Conservation (phyloP, 2,797 vertebrate genomes). For the Typhlichthys subterraneus region DNA sequence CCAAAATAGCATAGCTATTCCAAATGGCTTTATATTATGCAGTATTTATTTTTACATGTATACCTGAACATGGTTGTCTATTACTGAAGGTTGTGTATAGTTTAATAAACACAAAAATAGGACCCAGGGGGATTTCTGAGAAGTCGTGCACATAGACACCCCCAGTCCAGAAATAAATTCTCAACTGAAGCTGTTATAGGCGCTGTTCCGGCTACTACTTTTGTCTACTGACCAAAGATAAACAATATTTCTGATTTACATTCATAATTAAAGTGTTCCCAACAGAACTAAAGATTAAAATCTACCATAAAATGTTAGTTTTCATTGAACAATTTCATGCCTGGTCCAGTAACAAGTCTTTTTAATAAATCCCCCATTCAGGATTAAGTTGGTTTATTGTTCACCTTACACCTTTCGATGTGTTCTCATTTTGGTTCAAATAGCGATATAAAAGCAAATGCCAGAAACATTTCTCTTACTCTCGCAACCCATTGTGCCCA, state of each 20-base stretch:
- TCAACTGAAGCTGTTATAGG: conserved; percentile 27
- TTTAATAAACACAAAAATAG: conserved; percentile 23
- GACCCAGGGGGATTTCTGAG: conserved; percentile 59
- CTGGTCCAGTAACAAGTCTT: conserved; percentile 38
- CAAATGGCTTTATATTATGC: no score
- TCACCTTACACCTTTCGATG: conserved; percentile 64
- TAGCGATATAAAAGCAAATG: conserved; percentile 67
- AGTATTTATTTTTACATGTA: no score
- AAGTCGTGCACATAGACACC: conserved; percentile 40
- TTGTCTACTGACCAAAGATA: conserved; percentile 22
- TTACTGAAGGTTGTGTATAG: no score
- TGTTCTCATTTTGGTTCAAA: conserved; percentile 54
- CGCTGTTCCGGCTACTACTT: conserved; percentile 21
- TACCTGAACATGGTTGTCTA: no score
- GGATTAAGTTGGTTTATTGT: conserved; percentile 58
- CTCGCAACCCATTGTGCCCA: conserved; percentile 66
- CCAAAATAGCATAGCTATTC: no score
- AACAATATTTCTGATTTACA: conserved; percentile 34
- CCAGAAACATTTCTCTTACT: conserved; percentile 73
- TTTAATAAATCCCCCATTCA: conserved; percentile 58
- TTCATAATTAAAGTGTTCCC: conserved; percentile 30
- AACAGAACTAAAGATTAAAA: conserved; percentile 38
- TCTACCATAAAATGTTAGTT: conserved; percentile 9
- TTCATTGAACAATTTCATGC: conserved; percentile 35
- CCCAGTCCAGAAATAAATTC: conserved; percentile 31